These are phyloP conservation scores for Dicycla oo DNA, from an alignment of 2,888 invertebrate genomes.

Conservation along the genomic window DNA sequence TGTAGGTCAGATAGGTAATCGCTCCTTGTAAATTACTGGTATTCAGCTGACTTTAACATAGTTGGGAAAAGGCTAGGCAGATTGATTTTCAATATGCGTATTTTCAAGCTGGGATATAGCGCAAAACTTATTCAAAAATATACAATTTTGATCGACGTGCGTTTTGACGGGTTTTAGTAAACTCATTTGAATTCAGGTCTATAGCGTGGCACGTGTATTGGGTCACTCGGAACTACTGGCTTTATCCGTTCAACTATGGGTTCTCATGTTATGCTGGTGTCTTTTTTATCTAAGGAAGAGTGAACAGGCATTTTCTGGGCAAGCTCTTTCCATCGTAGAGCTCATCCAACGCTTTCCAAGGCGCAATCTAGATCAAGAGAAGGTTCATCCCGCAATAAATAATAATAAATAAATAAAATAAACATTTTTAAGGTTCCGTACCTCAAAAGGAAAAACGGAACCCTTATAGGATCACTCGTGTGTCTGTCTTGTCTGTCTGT, in stretches of 20 bases:
- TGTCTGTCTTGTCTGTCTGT: no score
- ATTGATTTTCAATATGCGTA: constrained; percentile 6
- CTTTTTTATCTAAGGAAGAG: neutral
- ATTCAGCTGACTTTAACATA: no score
- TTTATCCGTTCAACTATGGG: constrained; percentile 15
- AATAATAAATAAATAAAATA: neutral
- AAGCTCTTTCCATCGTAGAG: neutral
- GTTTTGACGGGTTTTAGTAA: constrained; percentile 43
- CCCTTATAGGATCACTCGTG: no score
- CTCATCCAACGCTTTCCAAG: neutral
- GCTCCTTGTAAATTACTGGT: neutral
- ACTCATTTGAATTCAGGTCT: constrained; percentile 56
- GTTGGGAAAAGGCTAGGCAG: neutral
- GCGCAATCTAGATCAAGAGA: neutral
- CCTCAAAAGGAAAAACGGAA: no score
- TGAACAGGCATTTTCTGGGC: neutral
- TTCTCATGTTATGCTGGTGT: constrained; percentile 14
- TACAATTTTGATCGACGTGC: constrained; percentile 28
- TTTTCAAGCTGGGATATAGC: neutral
- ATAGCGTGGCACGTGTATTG: constrained; percentile 51
- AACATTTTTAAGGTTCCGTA: no score
- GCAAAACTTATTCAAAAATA: constrained; percentile 26
- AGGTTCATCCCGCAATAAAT: neutral
- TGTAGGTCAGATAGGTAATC: neutral
- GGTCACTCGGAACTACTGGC: constrained; percentile 44